Base-by-base conservation (phyloP, 2,113 vertebrate genomes). In the Nycticorax nycticorax region DNA sequence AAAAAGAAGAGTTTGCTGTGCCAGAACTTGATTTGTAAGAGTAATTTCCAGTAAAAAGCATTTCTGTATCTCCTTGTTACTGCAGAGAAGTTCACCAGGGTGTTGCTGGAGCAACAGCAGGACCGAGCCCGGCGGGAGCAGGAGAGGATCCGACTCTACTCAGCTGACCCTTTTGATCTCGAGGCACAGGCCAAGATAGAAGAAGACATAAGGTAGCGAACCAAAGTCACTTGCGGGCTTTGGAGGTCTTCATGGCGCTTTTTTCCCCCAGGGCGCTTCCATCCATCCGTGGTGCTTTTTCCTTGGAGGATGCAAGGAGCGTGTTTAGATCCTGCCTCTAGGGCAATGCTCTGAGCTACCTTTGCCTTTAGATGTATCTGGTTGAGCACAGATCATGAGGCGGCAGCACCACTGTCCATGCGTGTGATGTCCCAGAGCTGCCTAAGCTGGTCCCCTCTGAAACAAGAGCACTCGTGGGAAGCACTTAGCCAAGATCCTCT, bases 171-270 rank as follows among this genome's bases (percentile, higher is more conserved):
- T 21, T 99, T 99, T 97, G 99, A 99, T 97, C 98, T 99, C 5
- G 99, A 99, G 68, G 99, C 99, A n/a, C 99, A 99, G 97, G 99
- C 99, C 90, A 99, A 99, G 97, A 99, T 99, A 93, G 99, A 99
- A 92, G 99, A 99, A 97, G 99, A 99, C 91, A 99, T 99, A 95
- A 99, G 99, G 99, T 99, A 98, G 72, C 52, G 75, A 86, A 52
- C 17, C 63, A 22, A 12, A 33, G 71, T n/a, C 14, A 1, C 10
- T 23, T 53, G 17, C 37, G 24, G 75, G 78, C 21, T 75, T 55
- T 71, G 72, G 75, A 48, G 32, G 7, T 63, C 56, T 47, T 64
- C 32, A 14, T 1, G n/a, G 64, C 2, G 15, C 17, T 48, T 77
- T 59, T 59, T 66, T 82, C 24, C n/a, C 28, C 20, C 53, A 24